phyloP scores from a whole-genome alignment of 2,888 invertebrate species.

The Coleophora flavipennella region DNA sequence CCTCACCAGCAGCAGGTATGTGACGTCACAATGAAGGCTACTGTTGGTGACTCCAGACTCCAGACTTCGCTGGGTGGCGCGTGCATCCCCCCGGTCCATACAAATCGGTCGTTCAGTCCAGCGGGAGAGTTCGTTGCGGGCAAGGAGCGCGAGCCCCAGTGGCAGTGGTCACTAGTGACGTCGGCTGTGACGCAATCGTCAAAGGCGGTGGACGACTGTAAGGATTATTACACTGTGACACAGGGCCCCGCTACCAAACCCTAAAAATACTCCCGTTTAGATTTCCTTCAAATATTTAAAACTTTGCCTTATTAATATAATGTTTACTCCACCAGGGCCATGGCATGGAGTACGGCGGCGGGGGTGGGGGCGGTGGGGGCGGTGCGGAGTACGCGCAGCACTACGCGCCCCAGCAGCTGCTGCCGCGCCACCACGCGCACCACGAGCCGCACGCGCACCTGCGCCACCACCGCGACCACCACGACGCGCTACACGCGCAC shows the following conservation, averaged over 20 bases:
- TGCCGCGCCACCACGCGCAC: slow-evolving; percentile 59
- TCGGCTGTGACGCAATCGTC: too few relatives aligned
- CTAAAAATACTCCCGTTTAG: too few relatives aligned
- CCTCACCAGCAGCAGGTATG: slow-evolving; percentile 64
- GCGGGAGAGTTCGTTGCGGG: too few relatives aligned
- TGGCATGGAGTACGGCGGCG: slow-evolving; percentile 60
- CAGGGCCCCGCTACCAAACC: too few relatives aligned
- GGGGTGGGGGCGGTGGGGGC: slow-evolving; percentile 54
- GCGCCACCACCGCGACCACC: slow-evolving; percentile 60
- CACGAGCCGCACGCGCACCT: slow-evolving; percentile 61
- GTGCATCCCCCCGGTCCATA: too few relatives aligned
- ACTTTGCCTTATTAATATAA: not conserved
- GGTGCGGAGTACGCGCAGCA: slow-evolving; percentile 59
- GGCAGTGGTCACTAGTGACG: too few relatives aligned
- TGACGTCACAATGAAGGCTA: slow-evolving; percentile 61
- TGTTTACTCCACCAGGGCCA: slow-evolving; percentile 41
- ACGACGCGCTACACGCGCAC: slow-evolving; percentile 59
- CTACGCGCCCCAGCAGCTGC: slow-evolving; percentile 62
- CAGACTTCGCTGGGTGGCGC: slow-evolving; percentile 82
- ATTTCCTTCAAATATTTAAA: not conserved
- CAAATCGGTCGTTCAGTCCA: too few relatives aligned
- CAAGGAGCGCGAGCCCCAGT: too few relatives aligned
- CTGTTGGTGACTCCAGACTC: slow-evolving; percentile 71
- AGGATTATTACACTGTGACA: too few relatives aligned
- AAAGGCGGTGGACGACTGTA: too few relatives aligned